phyloP scores from a whole-genome alignment of 2,113 vertebrate species.

The Brachionichthys hirsutus region DNA sequence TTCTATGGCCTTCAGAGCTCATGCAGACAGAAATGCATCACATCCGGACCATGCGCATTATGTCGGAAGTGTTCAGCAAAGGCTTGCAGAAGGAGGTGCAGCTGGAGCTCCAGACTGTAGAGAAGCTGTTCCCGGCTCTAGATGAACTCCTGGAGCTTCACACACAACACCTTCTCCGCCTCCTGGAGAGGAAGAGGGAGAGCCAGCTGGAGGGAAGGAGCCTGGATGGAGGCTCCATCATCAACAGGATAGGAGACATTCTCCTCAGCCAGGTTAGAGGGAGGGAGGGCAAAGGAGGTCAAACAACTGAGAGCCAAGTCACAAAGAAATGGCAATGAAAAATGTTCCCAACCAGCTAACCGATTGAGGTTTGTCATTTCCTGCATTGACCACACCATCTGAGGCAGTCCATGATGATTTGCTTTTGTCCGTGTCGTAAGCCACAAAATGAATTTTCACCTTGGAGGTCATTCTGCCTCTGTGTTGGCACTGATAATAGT shows the following conservation, averaged over 20 bases:
- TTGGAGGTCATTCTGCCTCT: background rate
- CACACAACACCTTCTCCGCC: conserved; percentile 85
- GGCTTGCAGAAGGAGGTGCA: conserved; percentile 89
- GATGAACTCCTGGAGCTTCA: conserved; percentile 92
- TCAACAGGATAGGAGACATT: conserved; percentile 90
- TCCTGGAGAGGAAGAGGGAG: conserved; percentile 91
- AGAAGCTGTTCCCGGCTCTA: conserved; percentile 89
- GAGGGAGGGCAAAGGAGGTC: background rate
- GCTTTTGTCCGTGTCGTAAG: background rate
- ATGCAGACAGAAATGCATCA: conserved; percentile 99
- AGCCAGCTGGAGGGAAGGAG: conserved; percentile 65
- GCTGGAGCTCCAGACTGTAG: conserved; percentile 83
- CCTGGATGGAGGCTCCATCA: conserved; percentile 82
- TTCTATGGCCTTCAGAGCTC: conserved; percentile 76
- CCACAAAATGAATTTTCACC: too few relatives aligned
- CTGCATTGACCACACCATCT: too few relatives aligned
- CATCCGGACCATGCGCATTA: conserved; percentile 92
- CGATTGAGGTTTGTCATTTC: too few relatives aligned
- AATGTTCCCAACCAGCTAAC: too few relatives aligned
- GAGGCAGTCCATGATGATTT: too few relatives aligned
- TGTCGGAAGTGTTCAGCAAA: conserved; percentile 92
- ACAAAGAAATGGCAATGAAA: too few relatives aligned
- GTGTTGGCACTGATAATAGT: background rate
- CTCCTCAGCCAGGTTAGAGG: conserved; percentile 86
- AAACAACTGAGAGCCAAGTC: background rate